Evolutionary conservation across 1,140 invertebrate species (phyloP).

Genomic region (Acromyrmex heyeri): DNA sequence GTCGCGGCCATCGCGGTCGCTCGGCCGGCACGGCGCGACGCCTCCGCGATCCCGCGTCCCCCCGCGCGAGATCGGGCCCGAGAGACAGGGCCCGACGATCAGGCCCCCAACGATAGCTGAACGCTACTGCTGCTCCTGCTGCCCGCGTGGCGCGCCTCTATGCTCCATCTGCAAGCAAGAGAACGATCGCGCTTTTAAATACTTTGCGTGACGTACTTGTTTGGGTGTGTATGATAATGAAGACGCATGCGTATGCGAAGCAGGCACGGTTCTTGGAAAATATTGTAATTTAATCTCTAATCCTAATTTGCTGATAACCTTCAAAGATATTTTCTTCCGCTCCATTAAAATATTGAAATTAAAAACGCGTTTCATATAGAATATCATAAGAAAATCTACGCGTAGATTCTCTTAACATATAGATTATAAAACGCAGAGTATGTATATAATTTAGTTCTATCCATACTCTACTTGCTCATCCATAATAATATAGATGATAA

Average conservation of each 20-base stretch:
- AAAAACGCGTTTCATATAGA: neutral
- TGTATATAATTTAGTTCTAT: slow-evolving; percentile 19
- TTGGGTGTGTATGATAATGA: slow-evolving; percentile 17
- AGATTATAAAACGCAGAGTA: slow-evolving; percentile 13
- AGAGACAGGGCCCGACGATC: slow-evolving; percentile 38
- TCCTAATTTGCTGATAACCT: neutral
- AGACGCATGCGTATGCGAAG: neutral
- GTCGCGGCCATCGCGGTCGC: slow-evolving; percentile 91
- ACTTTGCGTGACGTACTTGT: slow-evolving; percentile 7
- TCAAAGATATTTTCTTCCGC: neutral
- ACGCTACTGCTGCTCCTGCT: slow-evolving; percentile 74
- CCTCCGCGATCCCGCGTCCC: slow-evolving; percentile 52
- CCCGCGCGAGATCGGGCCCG: slow-evolving; percentile 50
- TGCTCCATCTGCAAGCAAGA: slow-evolving; percentile 75
- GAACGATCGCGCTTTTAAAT: neutral
- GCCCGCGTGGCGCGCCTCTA: slow-evolving; percentile 57
- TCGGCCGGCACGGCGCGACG: slow-evolving; percentile 45
- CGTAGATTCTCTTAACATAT: neutral
- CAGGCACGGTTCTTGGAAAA: neutral
- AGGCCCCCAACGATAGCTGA: slow-evolving; percentile 48
- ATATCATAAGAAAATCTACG: neutral
- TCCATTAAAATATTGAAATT: neutral
- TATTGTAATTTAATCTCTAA: slow-evolving; percentile 20
- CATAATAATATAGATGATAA: slow-evolving; percentile 7
- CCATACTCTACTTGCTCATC: neutral